Evolutionary conservation across 2,113 vertebrate species (phyloP).

Genomic region (Sterrhoptilus dennistouni): DNA sequence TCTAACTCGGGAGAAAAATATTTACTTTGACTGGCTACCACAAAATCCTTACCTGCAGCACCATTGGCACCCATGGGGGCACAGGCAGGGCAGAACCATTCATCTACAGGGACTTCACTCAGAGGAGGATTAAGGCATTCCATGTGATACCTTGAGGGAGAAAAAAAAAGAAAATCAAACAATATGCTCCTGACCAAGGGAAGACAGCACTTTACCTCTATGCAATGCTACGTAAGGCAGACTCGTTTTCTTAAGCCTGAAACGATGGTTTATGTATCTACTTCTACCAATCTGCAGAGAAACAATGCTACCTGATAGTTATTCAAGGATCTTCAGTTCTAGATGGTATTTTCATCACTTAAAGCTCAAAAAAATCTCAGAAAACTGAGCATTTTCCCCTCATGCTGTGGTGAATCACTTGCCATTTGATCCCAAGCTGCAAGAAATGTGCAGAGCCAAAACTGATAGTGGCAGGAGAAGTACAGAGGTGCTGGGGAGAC

Average conservation of each 20-base stretch:
- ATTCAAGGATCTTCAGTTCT: background rate
- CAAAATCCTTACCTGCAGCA: constrained; percentile 10
- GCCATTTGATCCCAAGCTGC: background rate
- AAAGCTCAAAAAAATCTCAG: background rate
- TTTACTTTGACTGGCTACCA: background rate
- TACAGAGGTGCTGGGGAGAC: background rate
- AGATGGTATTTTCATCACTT: background rate
- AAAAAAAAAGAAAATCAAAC: background rate
- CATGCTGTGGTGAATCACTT: accelerated
- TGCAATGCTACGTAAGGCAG: background rate
- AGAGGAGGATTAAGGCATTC: constrained; percentile 94
- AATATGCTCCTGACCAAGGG: background rate
- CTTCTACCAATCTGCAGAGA: background rate
- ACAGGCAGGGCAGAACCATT: constrained; percentile 97
- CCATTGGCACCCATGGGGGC: constrained; percentile 38
- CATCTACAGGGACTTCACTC: constrained; percentile 90
- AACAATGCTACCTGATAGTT: accelerated
- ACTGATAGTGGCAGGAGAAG: background rate
- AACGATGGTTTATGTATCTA: background rate
- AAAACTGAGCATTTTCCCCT: accelerated
- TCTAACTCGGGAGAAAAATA: background rate
- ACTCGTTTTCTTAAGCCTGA: background rate
- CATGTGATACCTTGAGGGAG: constrained; percentile 89
- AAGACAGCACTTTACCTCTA: background rate
- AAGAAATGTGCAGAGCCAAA: background rate